Evolutionary conservation across 2,113 vertebrate genomes (phyloP).

Genomic region (Ochotona curzoniae): DNA sequence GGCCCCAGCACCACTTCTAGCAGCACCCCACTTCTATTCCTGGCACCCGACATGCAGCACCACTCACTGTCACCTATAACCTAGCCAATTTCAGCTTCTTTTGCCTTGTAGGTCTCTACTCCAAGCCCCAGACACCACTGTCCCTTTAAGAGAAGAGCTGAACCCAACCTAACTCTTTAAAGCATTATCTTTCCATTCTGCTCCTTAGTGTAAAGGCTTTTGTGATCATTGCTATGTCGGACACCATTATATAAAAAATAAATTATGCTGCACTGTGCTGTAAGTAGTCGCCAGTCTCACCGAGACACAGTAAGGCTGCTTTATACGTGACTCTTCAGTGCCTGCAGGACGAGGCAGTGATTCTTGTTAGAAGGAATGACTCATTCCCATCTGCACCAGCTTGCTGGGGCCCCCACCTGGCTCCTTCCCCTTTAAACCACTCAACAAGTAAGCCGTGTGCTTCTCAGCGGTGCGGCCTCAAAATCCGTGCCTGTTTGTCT

Average conservation of each 20-base stretch:
- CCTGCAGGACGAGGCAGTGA: slow-evolving; percentile 34
- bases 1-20: background rate
- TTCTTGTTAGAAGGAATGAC: slow-evolving; percentile 57
- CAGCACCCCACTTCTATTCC: background rate
- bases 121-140: background rate
- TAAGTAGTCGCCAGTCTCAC: slow-evolving; percentile 49
- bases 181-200: slow-evolving; percentile 39
- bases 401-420: background rate
- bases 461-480: background rate
- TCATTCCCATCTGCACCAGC: background rate
- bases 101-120: slow-evolving; percentile 35
- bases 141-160: slow-evolving; percentile 44
- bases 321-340: slow-evolving; percentile 53
- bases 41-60: background rate
- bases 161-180: slow-evolving; percentile 32
- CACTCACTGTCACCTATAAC: background rate
- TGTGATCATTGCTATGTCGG: slow-evolving; percentile 60
- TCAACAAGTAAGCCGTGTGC: background rate
- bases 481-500: background rate
- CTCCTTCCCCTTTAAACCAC: slow-evolving; percentile 40
- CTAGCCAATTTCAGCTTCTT: background rate
- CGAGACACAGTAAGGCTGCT: slow-evolving; percentile 47
- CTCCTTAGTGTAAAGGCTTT: slow-evolving; percentile 32
- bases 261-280: slow-evolving; percentile 47
- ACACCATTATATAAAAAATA: slow-evolving; percentile 69